These are phyloP conservation scores for Neofelis nebulosa DNA, from an alignment of 2,113 vertebrate genomes.

Conservation along the genomic window DNA sequence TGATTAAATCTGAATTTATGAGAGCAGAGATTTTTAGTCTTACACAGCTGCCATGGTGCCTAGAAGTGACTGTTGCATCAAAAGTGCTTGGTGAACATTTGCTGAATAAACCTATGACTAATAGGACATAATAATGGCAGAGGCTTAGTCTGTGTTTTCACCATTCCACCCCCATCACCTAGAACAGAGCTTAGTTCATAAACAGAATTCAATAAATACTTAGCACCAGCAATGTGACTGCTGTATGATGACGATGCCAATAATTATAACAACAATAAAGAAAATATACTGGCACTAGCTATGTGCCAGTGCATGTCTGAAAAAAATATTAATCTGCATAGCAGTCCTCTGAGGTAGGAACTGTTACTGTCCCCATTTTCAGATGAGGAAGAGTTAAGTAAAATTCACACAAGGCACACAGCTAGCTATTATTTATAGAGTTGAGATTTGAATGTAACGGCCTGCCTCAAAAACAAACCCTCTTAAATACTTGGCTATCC, in stretches of 20 bases:
- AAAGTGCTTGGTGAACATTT: not conserved
- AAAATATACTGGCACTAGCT: not conserved
- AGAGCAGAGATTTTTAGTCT: not conserved
- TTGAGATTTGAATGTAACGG: not conserved
- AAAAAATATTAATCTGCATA: not conserved
- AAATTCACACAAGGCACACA: not conserved
- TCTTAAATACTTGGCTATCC: not conserved
- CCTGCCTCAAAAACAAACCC: not conserved
- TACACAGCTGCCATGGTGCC: not conserved
- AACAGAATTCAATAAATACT: slow-evolving; percentile 4
- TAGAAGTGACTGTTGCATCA: not conserved
- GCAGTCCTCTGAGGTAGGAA: not conserved
- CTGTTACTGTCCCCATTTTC: not conserved
- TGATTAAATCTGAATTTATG: not conserved
- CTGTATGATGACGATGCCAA: not conserved
- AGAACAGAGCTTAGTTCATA: not conserved
- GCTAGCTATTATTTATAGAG: not conserved
- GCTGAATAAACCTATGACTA: not conserved
- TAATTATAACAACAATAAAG: not conserved
- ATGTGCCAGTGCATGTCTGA: not conserved
- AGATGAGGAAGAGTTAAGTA: not conserved
- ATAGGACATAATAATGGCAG: not conserved
- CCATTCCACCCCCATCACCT: not conserved
- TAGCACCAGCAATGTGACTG: not conserved
- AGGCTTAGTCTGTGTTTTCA: slow-evolving; percentile 5